Evolutionary conservation across 2,888 invertebrate species (phyloP), one percentile per base, ranked within the genome.

Genomic region (Athalia cordata): DNA sequence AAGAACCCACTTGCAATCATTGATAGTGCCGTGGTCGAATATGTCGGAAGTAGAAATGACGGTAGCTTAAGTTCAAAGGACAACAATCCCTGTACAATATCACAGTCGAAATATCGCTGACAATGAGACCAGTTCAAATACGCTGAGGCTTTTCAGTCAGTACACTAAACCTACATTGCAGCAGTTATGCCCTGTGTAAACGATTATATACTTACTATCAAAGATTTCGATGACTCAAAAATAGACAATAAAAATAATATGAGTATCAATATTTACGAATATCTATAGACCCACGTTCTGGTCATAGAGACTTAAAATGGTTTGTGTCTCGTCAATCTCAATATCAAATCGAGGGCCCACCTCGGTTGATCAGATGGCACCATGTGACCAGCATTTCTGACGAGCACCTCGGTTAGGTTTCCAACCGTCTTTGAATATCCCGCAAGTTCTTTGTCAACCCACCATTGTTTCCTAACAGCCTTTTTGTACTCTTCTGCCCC

Each of bases 371-470:
- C 91, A 3, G 86, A 84, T 13, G 92, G 92, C 13, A 91, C 91
- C 89, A 92, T 88, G 76, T 92, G 92, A 0, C 92, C 92, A 29
- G 92, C 91, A 81, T 90, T 89, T 75, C 91, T 86, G 4, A 91
- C 89, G 43, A 91, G 78, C 5, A 90, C 89, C 79, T 90, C 90
- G 2, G 86, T 89, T 49, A 91, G 86, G 80, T 90, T 90, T 3
- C 86, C 87, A 3, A 87, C 87, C 15, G 84, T 85, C 81, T 89
- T 90, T 0, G 89, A 85, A 64, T 91, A 92, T 0, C 91, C 91
- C n/a, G 91, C 91, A 13, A 91, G 83, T 45, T 86, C 84, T 4
- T 86, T 84, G 43, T 84, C 89, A 6, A 91, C 89, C 77, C 85
- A 86, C 92, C 92, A 92, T 7, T 88, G 79, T 61, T 87, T 88